Evolutionary conservation across 2,113 vertebrate genomes (phyloP).

Genomic region (Panthera leo): DNA sequence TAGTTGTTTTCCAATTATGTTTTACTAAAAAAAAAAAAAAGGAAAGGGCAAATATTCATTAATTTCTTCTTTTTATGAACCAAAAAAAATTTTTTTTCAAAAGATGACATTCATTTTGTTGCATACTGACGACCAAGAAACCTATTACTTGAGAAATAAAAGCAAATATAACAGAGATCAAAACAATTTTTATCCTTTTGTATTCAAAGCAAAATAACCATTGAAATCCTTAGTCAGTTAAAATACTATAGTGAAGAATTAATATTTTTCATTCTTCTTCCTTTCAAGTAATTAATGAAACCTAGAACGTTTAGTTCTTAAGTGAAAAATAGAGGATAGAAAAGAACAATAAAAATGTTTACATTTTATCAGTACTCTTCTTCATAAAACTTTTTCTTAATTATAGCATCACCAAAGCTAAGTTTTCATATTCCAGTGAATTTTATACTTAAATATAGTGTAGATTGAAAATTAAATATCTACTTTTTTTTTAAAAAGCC

Average conservation of each 20-base stretch:
- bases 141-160: neutral
- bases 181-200: neutral
- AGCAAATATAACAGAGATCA: neutral
- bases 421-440: neutral
- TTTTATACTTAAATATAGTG: neutral
- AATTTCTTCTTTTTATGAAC: conserved; percentile 25
- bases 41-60: neutral
- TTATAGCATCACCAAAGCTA: neutral
- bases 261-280: neutral
- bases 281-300: neutral
- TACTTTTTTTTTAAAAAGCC: neutral
- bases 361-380: neutral
- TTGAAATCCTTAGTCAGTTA: neutral
- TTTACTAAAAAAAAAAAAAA: neutral
- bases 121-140: conserved; percentile 8
- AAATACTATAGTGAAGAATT: conserved; percentile 6
- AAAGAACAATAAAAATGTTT: neutral
- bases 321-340: neutral
- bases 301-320: neutral
- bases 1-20: neutral
- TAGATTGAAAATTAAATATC: neutral
- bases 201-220: conserved; percentile 52
- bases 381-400: neutral
- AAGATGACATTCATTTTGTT: neutral
- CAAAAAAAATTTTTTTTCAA: neutral